Conservation (phyloP, 2,888 invertebrate species). For the Gastracanthus pulcherrimus region DNA sequence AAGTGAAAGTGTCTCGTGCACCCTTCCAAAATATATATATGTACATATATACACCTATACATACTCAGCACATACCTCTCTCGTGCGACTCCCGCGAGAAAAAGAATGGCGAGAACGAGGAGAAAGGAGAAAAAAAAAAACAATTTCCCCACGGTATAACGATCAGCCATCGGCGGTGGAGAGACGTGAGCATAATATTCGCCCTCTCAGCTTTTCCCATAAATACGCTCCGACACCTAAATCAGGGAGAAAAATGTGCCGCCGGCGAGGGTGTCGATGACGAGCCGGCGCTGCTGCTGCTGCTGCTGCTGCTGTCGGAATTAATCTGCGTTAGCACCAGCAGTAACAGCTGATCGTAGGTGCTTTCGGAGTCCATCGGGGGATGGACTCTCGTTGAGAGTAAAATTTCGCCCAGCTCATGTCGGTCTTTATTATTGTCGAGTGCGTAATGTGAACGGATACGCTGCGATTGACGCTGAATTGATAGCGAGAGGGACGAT, state of each 20-base stretch:
- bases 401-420: background rate
- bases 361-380: background rate
- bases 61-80: background rate
- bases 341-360: background rate
- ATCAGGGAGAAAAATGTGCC: conserved; percentile 12
- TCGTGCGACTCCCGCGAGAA: background rate
- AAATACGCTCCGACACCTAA: background rate
- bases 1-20: background rate
- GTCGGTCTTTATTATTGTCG: background rate
- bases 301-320: background rate
- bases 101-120: background rate
- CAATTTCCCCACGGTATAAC: background rate
- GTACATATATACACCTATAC: background rate
- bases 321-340: background rate
- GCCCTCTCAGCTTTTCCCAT: background rate
- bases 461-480: background rate
- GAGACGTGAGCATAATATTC: conserved; percentile 4
- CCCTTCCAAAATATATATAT: too few species aligned
- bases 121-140: background rate
- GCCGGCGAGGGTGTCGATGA: background rate
- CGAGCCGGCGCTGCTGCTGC: background rate
- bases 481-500: background rate
- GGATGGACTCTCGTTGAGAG: background rate
- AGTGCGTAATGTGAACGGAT: background rate
- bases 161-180: background rate